phyloP scores from a whole-genome alignment of 2,888 invertebrate species.

The Galerucella calmariensis region DNA sequence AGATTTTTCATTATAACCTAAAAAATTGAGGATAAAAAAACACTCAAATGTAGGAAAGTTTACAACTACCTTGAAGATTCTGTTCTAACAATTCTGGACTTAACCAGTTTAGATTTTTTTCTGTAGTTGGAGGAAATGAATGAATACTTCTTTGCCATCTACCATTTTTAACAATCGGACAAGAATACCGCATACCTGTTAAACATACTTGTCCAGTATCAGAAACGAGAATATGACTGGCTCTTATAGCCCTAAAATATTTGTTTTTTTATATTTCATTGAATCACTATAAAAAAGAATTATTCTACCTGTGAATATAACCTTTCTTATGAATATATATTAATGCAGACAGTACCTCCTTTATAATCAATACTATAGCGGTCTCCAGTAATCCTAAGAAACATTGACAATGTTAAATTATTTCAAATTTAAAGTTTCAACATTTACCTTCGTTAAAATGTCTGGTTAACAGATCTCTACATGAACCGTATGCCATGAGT shows the following conservation, averaged over 20 bases:
- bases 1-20: slow-evolving; percentile 88
- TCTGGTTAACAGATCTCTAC: slow-evolving; percentile 79
- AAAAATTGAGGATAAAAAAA: slow-evolving; percentile 12
- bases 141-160: slow-evolving; percentile 76
- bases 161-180: slow-evolving; percentile 78
- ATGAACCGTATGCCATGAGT: slow-evolving; percentile 86
- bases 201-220: slow-evolving; percentile 78
- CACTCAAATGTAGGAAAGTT: slow-evolving; percentile 2
- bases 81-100: slow-evolving; percentile 93
- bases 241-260: slow-evolving; percentile 78
- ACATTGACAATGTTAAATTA: background rate
- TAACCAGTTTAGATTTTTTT: slow-evolving; percentile 85
- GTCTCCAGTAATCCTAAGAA: slow-evolving; percentile 80
- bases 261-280: background rate
- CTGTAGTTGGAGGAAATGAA: slow-evolving; percentile 78
- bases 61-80: slow-evolving; percentile 59
- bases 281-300: slow-evolving; percentile 12
- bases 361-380: slow-evolving; percentile 81
- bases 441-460: slow-evolving; percentile 73
- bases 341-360: slow-evolving; percentile 82
- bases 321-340: slow-evolving; percentile 87
- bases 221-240: slow-evolving; percentile 85
- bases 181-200: slow-evolving; percentile 83
- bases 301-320: slow-evolving; percentile 81
- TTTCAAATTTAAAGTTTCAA: background rate